Evolutionary conservation across 53 echinoderm and acorn worm species (phyloP).

Genomic region (Temnopleurus reevesii): DNA sequence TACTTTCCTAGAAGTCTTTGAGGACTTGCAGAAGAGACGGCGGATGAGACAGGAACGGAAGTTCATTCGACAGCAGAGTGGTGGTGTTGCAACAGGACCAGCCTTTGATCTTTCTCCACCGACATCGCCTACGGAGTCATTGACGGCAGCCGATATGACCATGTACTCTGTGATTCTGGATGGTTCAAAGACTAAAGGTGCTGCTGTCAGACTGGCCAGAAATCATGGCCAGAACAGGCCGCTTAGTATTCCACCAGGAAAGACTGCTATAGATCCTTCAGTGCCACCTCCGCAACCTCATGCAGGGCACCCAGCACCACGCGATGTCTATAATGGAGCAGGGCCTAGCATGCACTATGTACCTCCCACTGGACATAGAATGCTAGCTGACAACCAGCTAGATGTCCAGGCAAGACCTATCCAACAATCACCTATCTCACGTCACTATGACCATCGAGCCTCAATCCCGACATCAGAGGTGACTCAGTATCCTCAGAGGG

Average conservation of each 20-base stretch:
- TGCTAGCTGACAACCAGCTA: constrained; percentile 17
- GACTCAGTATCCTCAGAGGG: constrained; percentile 18
- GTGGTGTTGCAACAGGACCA: neutral
- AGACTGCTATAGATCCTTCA: neutral
- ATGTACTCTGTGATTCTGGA: constrained; percentile 88
- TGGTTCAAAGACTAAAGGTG: constrained; percentile 74
- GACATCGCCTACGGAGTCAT: constrained; percentile 66
- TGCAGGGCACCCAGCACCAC: neutral
- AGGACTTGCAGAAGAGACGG: constrained; percentile 81
- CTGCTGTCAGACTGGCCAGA: constrained; percentile 81
- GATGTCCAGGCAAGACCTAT: constrained; percentile 38
- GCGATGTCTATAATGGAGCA: constrained; percentile 15
- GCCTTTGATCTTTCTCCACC: constrained; percentile 18
- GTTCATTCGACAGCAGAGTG: constrained; percentile 61
- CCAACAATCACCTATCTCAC: neutral
- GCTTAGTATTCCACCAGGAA: constrained; percentile 10
- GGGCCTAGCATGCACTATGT: neutral
- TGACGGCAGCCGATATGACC: constrained; percentile 48
- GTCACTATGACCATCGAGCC: constrained; percentile 40
- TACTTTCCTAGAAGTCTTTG: constrained; percentile 95
- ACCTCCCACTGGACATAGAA: neutral
- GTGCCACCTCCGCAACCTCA: neutral
- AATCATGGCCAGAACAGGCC: constrained; percentile 19
- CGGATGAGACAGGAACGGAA: constrained; percentile 79
- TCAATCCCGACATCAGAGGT: neutral